Conservation (phyloP, 2,888 invertebrate genomes). For the Andrena haemorrhoa region DNA sequence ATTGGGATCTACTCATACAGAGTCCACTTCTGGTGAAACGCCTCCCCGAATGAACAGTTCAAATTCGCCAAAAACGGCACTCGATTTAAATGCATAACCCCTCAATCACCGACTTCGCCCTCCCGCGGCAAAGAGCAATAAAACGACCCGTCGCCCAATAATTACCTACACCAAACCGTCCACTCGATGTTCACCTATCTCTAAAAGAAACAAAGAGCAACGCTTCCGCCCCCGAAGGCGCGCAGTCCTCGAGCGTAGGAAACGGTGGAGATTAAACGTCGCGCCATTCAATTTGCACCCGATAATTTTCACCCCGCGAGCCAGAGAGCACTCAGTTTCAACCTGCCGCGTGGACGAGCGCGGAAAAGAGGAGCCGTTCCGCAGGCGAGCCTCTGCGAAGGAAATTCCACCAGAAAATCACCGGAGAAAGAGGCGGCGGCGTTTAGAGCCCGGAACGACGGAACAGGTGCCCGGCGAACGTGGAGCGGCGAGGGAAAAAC, state of each 20-base stretch:
- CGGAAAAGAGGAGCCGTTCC: neutral
- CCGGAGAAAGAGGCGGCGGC: conserved; percentile 20
- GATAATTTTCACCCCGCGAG: conserved; percentile 23
- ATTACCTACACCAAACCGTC: too few species aligned
- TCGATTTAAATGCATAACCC: too few species aligned
- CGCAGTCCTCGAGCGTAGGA: neutral
- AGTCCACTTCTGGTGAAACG: too few species aligned
- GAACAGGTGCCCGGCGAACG: neutral
- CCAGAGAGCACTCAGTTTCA: conserved; percentile 6
- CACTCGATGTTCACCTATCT: too few species aligned
- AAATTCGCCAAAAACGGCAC: too few species aligned
- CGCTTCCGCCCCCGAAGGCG: neutral
- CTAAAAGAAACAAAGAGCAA: neutral
- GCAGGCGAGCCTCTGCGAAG: neutral
- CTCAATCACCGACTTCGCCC: too few species aligned
- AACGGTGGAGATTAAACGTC: conserved; percentile 16
- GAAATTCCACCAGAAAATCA: conserved; percentile 45
- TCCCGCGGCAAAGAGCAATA: too few species aligned
- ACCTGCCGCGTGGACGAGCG: neutral
- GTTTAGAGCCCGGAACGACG: conserved; percentile 15
- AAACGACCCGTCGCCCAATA: too few species aligned
- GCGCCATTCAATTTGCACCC: conserved; percentile 32
- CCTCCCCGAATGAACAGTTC: too few species aligned
- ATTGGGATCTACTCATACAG: too few species aligned
- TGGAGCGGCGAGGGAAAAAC: conserved; percentile 1